Base-by-base conservation (phyloP, 1,140 invertebrate genomes). In the Cecropterus lyciades region DNA sequence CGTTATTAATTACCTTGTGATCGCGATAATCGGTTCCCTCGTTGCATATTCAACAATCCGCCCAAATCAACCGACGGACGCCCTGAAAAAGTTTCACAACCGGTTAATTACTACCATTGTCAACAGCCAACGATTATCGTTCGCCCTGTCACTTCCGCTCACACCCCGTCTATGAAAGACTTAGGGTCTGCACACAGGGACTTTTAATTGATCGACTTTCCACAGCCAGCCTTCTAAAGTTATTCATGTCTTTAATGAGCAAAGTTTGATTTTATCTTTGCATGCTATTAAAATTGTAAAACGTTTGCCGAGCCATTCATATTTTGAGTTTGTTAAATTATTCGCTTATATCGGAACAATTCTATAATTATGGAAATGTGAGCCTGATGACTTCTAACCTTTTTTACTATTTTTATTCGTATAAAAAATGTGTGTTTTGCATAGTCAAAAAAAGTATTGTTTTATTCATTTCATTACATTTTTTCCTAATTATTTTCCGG, bases 21-120 rank as follows among this genome's bases (percentile, higher is more conserved):
- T 59, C 56, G 24, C 43, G 43, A 13, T 59, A 59, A 59, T 46
- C 20, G 56, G 15, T 56, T 48, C 33, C 56, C 55, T 48, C 48
- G n/a, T 48, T 59, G 55, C 43, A 59, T 59, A 59, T 59, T 59
- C 56, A 59, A 59, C 56, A 59, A 59, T n/a, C 8, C 52, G 6
- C 56, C 20, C 24, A 48, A 45, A 59, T 48, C 63, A 27, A n/a
- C 52, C 40, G 40, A 65, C 53, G 40, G 15, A 63, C 56, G 20
- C 55, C 51, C 40, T 52, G 43, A 63, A 70, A 48, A 56, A 67
- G 66, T 74, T 79, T 73, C 72, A 67, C 45, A 59, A 69, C 67
- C 65, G 55, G 62, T 70, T 82, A 78, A 82, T 82, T 80, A 63
- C 70, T 65, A 49, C 42, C 70, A 82, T 82, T 82, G 80, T 82